Base-by-base conservation (phyloP, 2,888 invertebrate species). In the Lamellibrachia satsuma region DNA sequence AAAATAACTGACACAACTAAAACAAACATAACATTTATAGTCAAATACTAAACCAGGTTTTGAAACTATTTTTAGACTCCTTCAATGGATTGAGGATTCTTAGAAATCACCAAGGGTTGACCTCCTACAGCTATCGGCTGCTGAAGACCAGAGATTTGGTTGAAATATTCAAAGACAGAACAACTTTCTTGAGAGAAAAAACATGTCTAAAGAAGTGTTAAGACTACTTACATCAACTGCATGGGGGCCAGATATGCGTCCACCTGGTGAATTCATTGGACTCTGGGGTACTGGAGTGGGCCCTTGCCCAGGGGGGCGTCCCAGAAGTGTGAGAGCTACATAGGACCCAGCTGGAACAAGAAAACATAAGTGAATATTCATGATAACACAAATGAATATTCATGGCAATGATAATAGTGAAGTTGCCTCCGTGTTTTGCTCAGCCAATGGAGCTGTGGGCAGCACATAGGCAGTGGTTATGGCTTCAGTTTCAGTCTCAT, bases 151-250 rank as follows among this genome's bases (percentile, higher is more conserved):
- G 39, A 39, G 39, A 39, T 39, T 39, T 39, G 39, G 39, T 39
- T 39, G 39, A 39, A 39, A 39, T 39, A 39, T 39, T 39, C 39
- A 39, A 39, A 39, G 39, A 39, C 39, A 39, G 39, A 39, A 39
- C 39, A 39, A 39, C 39, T 39, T 39, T 39, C 39, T 39, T 39
- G 39, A 39, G 39, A 39, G 39, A 39, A 1, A 39, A 39, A 39
- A 39, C 39, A 39, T 39, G 39, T 39, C 39, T 39, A 39, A 39
- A 39, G 39, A 22, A 22, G 57, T 8, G 75, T 75, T 22, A 75
- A 75, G 75, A 75, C 75, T 15, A 97, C 98, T 98, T 97, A 98
- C 98, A 97, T 98, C 98, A 94, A 98, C 98, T 91, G 97, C 97
- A 93, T 96, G 96, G 52, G 97, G 97, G 39, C 95, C 96, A 9